Evolutionary conservation across 2,797 vertebrate species (phyloP).

Genomic region (Discoglossus pictus): DNA sequence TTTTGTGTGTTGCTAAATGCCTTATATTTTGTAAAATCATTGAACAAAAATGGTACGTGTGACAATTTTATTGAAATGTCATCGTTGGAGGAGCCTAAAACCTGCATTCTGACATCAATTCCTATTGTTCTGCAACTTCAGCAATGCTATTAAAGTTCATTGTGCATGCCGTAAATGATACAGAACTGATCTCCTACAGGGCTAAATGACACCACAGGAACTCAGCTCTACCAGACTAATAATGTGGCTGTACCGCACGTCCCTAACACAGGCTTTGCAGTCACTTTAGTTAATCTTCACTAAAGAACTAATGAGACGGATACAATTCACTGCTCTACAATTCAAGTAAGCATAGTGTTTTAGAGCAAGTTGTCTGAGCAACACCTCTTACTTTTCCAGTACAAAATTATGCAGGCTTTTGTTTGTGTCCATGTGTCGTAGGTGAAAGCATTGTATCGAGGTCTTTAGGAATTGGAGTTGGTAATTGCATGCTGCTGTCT

Average conservation of each 20-base stretch:
- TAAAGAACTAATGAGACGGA: constrained; percentile 10
- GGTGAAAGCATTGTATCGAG: no score
- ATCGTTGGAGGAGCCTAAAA: constrained; percentile 10
- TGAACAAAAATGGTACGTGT: no score
- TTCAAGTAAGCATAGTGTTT: not conserved
- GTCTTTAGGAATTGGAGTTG: no score
- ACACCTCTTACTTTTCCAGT: no score
- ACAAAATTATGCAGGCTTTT: not conserved
- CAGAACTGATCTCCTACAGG: constrained; percentile 19
- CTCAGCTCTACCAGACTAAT: constrained; percentile 6
- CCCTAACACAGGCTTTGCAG: constrained; percentile 5
- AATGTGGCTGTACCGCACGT: not conserved
- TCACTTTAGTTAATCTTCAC: constrained; percentile 10
- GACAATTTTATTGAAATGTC: constrained; percentile 20
- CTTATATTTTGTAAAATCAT: no score
- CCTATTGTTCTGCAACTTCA: constrained; percentile 22
- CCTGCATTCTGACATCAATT: constrained; percentile 6
- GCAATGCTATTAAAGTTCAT: constrained; percentile 22
- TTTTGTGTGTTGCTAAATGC: no score
- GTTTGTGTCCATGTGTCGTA: no score
- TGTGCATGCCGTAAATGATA: constrained; percentile 27
- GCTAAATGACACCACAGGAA: constrained; percentile 17
- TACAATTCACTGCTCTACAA: constrained; percentile 6
- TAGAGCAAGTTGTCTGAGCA: not conserved
- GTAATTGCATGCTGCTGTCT: no score